phyloP scores from a whole-genome alignment of 2,113 vertebrate species.

The Crypturellus undulatus region DNA sequence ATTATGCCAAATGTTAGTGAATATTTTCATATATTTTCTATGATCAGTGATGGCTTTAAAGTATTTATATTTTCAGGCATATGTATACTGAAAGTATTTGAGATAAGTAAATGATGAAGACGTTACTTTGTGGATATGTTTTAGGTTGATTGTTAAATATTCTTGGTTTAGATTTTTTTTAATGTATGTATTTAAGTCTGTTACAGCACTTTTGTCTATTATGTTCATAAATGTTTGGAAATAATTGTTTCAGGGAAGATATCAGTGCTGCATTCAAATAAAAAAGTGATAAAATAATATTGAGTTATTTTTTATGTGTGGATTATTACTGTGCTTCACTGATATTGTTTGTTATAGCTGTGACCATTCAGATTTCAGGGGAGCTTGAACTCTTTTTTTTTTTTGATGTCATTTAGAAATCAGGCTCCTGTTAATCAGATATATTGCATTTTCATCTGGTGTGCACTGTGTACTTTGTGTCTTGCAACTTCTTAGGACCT shows the following conservation, averaged over 20 bases:
- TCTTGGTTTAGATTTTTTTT: not conserved
- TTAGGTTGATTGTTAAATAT: constrained; percentile 18
- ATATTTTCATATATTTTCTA: constrained; percentile 50
- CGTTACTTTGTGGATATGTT: not conserved
- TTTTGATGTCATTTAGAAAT: not conserved
- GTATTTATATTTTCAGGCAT: constrained; percentile 1
- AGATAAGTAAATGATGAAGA: not conserved
- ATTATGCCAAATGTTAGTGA: constrained; percentile 60
- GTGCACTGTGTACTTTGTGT: not conserved
- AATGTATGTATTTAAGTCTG: constrained; percentile 45
- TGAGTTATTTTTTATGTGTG: not conserved
- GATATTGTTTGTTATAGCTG: not conserved
- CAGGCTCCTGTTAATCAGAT: not conserved
- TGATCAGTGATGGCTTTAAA: constrained; percentile 35
- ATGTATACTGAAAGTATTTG: not conserved
- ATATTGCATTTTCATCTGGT: not conserved
- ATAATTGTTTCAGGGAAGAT: constrained; percentile 21
- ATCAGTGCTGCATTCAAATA: constrained; percentile 46
- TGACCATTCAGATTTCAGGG: not conserved
- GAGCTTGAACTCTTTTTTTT: not conserved
- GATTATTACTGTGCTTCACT: not conserved
- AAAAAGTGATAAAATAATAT: constrained; percentile 22
- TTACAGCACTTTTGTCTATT: constrained; percentile 16
- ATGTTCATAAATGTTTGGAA: constrained; percentile 40
- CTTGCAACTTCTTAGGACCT: not conserved